Base-by-base conservation (phyloP, 2,113 vertebrate genomes). In the Sigmodon hispidus region DNA sequence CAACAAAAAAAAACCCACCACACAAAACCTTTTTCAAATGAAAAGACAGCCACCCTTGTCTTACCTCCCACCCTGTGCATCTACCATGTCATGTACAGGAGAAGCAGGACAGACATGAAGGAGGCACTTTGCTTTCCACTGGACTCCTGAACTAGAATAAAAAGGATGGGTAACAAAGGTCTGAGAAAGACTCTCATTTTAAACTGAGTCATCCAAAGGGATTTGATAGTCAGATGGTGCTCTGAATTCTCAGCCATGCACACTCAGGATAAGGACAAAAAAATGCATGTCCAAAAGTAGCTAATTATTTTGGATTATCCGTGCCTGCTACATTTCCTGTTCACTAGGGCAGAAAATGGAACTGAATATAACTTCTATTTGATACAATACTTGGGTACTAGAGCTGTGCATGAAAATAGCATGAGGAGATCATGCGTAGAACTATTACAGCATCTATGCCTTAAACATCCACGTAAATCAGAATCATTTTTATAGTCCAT, bases 231-330 rank as follows among this genome's bases (percentile, higher is more conserved):
- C 84, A 52, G 61, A 88, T 89, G 40, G 55, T 57, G 36, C 57
- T 87, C 94, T 93, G n/a, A 96, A 91, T 96, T 91, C 79, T 91
- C 57, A 96, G 76, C 65, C 87, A 94, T 43, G 92, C 17, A 77
- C 9, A 29, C 19, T 91, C 90, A 84, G 90, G 76, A 91, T 89
- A 96, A 94, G 36, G 75, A 97, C 55, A 95, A 96, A 96, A 96
- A 96, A 94, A 90, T 76, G 50, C 70, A 85, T 88, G 79, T 50
- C 95, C 77, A 94, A 97, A 94, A 31, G 70, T 55, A 92, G 75
- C 80, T 85, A 96, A 96, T 97, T 97, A 96, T 92, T 97, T 94
- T 95, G 95, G 92, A 96, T 94, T 96, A 94, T 93, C 95, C 40
- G 84, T 94, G 87, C 90, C 80, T 91, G 92, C 92, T 85, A 96